Evolutionary conservation across 2,888 invertebrate species (phyloP), one percentile per base, ranked within the genome.

Genomic region (Leucophora obtusa): DNA sequence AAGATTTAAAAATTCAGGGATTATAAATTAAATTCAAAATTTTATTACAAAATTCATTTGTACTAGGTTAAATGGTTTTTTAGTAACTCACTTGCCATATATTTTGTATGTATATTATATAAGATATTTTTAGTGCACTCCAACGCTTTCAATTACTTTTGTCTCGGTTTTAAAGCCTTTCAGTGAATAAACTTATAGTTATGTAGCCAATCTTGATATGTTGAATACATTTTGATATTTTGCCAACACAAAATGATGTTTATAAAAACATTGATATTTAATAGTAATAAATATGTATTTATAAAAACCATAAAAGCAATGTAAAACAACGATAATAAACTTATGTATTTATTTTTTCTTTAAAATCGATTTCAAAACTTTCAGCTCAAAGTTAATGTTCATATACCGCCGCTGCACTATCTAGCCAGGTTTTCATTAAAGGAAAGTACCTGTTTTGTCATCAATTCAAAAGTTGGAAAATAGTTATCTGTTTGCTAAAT

Each of bases 1-100:
- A 81, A 81, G 81, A 81, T 77, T 28, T 70, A 54, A 15, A 59
- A 71, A 56, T 66, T 72, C 56, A 77, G 77, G 73, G 81, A 70
- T 62, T 70, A 18, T 47, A 58, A 69, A 53, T 65, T 68, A 51
- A 62, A 60, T 76, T 58, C 69, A 60, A 74, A 60, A 77, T 60
- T 62, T 51, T 4, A 38, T 33, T n/a, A 35, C 10, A 28, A 51
- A 59, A 63, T 50, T 17, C 24, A 6, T 38, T 69, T 38, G 62
- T 58, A 18, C 65, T 38, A 63, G 63, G 18, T 43, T 38, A 58
- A 43, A 62, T n/a, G n/a, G 14, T 28, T 28, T 6, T 28, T 28
- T 47, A 14, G 6, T 47, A 54, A 56, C 17, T 69, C 35, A 58
- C 72, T 69, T 76, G 80, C 76, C 75, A 76, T 75, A 38, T 53